These are phyloP conservation scores for Heliconius nattereri DNA, from an alignment of 1,140 invertebrate genomes.

Conservation along the genomic window DNA sequence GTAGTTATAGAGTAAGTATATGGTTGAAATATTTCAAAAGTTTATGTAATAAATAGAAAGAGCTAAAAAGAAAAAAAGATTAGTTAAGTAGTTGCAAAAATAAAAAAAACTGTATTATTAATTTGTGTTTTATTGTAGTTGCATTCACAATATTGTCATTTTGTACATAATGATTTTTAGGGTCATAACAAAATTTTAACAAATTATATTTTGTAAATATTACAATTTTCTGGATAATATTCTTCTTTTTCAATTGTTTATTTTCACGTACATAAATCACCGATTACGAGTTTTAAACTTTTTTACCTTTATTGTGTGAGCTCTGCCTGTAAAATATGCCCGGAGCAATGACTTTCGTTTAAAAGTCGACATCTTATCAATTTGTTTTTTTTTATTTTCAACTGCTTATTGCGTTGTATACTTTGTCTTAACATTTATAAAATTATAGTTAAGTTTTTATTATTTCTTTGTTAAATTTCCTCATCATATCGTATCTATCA, in stretches of 20 bases:
- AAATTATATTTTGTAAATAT: slow-evolving; percentile 11
- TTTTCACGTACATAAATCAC: slow-evolving; percentile 42
- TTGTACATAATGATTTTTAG: background rate
- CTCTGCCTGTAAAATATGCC: slow-evolving; percentile 11
- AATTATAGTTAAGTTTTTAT: background rate
- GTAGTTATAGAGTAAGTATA: background rate
- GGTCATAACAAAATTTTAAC: background rate
- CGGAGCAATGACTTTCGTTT: slow-evolving; percentile 39
- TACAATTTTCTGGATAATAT: slow-evolving; percentile 23
- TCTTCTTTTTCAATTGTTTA: background rate
- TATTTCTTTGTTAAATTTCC: background rate
- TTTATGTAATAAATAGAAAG: slow-evolving; percentile 6
- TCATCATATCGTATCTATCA: background rate
- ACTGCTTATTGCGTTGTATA: background rate
- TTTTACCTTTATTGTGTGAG: background rate
- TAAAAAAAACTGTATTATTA: slow-evolving; percentile 25
- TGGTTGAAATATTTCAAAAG: background rate
- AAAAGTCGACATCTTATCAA: background rate
- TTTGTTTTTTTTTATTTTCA: background rate
- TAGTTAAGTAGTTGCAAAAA: slow-evolving; percentile 25
- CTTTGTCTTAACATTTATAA: background rate
- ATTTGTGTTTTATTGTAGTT: slow-evolving; percentile 23
- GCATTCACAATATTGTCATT: background rate
- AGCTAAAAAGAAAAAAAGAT: slow-evolving; percentile 27
- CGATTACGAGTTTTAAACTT: slow-evolving; percentile 37